phyloP scores from a whole-genome alignment of 1,140 invertebrate species.

The Tetramorium parvispinum region DNA sequence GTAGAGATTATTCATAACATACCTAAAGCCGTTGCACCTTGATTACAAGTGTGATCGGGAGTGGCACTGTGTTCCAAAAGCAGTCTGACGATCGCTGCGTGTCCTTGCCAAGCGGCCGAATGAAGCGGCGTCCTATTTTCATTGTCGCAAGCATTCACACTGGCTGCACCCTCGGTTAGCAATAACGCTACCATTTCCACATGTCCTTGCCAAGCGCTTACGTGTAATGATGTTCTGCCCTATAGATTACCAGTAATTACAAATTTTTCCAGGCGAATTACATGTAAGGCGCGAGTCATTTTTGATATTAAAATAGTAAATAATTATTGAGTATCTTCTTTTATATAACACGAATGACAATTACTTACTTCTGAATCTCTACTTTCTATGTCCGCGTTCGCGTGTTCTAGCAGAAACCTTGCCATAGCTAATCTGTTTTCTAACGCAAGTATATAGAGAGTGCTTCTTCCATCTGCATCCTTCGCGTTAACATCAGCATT shows the following conservation, averaged over 20 bases:
- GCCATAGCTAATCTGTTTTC: conserved; percentile 96
- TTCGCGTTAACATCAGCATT: conserved; percentile 95
- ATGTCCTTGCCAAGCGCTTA: conserved; percentile 97
- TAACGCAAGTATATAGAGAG: conserved; percentile 95
- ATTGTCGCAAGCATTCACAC: conserved; percentile 95
- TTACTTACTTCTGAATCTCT: conserved; percentile 93
- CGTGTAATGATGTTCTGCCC: conserved; percentile 96
- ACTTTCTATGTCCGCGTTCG: conserved; percentile 93
- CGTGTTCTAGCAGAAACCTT: conserved; percentile 92
- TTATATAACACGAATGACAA: not conserved
- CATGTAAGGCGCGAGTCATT: not conserved
- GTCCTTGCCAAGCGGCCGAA: conserved; percentile 98
- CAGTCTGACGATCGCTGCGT: conserved; percentile 93
- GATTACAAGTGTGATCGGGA: conserved; percentile 96
- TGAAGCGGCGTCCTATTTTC: conserved; percentile 96
- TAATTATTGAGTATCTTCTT: not conserved
- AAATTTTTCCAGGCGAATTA: not conserved
- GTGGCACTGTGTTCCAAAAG: conserved; percentile 92
- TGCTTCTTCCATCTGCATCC: conserved; percentile 96
- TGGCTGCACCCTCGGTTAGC: conserved; percentile 91
- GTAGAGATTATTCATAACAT: conserved; percentile 60
- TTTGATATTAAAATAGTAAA: not conserved
- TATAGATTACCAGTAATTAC: conserved; percentile 73
- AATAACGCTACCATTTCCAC: conserved; percentile 95
- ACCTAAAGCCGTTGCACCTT: conserved; percentile 96